Percentiles rank a stretch among this genome's conserved stretches.
Conservation (phyloP, 2,888 invertebrate species). For the Dioctria rufipes region DNA sequence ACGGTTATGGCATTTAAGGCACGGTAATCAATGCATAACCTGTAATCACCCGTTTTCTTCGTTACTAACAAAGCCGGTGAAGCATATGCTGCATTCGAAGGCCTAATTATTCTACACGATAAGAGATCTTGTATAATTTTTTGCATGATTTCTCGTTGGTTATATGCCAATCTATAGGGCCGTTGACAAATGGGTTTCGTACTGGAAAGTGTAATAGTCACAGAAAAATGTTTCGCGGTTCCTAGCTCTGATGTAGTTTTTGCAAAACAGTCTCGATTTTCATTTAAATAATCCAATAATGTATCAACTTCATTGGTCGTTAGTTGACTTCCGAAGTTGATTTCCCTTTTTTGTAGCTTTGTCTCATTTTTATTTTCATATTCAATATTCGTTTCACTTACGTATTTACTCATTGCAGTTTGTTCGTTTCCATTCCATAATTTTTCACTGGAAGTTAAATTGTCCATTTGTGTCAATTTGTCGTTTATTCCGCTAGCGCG, state of each 20-base stretch:
- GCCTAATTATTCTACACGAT: background rate
- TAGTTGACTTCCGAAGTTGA: background rate
- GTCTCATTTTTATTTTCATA: background rate
- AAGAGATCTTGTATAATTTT: background rate
- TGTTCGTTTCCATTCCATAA: background rate
- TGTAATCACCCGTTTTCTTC: slow-evolving; percentile 8
- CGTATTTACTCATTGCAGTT: background rate
- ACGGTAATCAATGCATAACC: slow-evolving; percentile 7
- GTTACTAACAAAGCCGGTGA: slow-evolving; percentile 12
- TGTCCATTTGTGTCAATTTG: too few relatives aligned
- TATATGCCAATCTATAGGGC: background rate
- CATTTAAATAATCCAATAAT: background rate
- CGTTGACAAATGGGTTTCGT: background rate
- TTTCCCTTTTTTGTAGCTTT: background rate
- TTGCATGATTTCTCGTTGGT: background rate
- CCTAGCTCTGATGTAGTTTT: background rate
- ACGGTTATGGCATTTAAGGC: background rate
- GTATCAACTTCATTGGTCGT: background rate
- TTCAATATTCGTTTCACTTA: background rate
- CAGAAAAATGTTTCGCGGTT: background rate
- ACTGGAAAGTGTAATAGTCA: background rate
- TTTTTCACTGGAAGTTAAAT: background rate
- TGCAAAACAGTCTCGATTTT: background rate
- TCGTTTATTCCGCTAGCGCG: too few relatives aligned
- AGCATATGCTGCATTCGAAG: background rate